Conservation (phyloP, 2,797 vertebrate genomes). For the Tiaroga cobitis region DNA sequence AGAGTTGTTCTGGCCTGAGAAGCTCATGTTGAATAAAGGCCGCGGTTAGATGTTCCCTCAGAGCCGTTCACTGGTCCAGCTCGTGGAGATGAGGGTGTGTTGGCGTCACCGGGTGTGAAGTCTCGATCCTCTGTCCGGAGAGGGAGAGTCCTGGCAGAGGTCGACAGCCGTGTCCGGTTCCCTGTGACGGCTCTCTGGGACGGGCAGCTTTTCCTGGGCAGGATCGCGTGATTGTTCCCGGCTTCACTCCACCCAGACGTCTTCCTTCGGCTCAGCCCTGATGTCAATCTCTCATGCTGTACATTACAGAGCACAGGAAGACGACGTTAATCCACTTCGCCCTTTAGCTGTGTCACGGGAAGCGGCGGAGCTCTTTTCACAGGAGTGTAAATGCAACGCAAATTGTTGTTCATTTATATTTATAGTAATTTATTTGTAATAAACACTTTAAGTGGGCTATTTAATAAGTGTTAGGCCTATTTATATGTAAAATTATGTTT, state of each 20-base stretch:
- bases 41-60: neutral
- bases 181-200: constrained; percentile 58
- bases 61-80: neutral
- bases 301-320: neutral
- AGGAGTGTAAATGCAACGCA: too few relatives aligned
- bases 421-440: too few relatives aligned
- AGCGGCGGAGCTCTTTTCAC: too few relatives aligned
- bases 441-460: too few relatives aligned
- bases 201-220: constrained; percentile 66
- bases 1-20: neutral
- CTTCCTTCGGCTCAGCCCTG: constrained; percentile 58
- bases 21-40: constrained; percentile 8
- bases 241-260: constrained; percentile 48
- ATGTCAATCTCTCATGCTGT: constrained; percentile 36
- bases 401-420: too few relatives aligned
- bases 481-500: too few relatives aligned
- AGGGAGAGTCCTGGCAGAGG: constrained; percentile 26
- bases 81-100: neutral
- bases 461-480: too few relatives aligned
- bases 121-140: neutral
- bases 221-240: constrained; percentile 64
- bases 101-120: constrained; percentile 20
- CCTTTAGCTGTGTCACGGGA: neutral
- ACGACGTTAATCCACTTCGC: neutral
- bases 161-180: constrained; percentile 28